Percentiles rank a stretch among this genome's conserved stretches.
Conservation (phyloP, 2,888 invertebrate species). For the Cremastobaeus sp. region DNA sequence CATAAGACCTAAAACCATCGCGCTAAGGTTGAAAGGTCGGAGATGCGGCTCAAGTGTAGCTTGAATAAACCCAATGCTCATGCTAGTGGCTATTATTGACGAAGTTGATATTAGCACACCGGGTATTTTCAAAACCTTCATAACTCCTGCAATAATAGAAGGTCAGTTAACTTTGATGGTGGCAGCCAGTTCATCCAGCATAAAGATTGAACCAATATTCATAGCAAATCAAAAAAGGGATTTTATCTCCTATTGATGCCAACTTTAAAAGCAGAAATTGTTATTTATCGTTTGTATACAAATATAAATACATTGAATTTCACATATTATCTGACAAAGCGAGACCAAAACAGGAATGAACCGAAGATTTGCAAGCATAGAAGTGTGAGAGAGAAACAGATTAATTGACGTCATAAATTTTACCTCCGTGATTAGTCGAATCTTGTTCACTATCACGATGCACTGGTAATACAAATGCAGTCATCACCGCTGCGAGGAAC, state of each 20-base stretch:
- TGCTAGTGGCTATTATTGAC: constrained; percentile 87
- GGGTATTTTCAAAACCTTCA: constrained; percentile 85
- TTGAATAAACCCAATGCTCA: constrained; percentile 92
- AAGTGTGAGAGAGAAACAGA: constrained; percentile 20
- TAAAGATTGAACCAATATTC: constrained; percentile 8
- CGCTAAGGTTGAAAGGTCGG: constrained; percentile 84
- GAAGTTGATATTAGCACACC: constrained; percentile 85
- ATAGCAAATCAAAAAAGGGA: no score
- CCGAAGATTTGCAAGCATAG: constrained; percentile 16
- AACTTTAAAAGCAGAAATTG: no score
- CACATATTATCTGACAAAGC: constrained; percentile 21
- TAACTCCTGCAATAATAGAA: constrained; percentile 76
- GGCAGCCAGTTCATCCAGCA: no score
- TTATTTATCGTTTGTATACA: background rate
- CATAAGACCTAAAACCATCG: constrained; percentile 86
- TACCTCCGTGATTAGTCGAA: constrained; percentile 82
- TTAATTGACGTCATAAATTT: constrained; percentile 71
- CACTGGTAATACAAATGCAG: constrained; percentile 85
- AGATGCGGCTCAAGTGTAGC: constrained; percentile 94
- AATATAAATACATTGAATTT: constrained; percentile 15
- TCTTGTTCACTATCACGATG: constrained; percentile 81
- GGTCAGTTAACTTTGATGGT: constrained; percentile 3
- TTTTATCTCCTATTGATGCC: no score
- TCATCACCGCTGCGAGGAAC: constrained; percentile 87
- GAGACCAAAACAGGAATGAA: constrained; percentile 2